These are phyloP conservation scores for Melopsittacus undulatus DNA, from an alignment of 2,797 vertebrate genomes.

Conservation along the genomic window DNA sequence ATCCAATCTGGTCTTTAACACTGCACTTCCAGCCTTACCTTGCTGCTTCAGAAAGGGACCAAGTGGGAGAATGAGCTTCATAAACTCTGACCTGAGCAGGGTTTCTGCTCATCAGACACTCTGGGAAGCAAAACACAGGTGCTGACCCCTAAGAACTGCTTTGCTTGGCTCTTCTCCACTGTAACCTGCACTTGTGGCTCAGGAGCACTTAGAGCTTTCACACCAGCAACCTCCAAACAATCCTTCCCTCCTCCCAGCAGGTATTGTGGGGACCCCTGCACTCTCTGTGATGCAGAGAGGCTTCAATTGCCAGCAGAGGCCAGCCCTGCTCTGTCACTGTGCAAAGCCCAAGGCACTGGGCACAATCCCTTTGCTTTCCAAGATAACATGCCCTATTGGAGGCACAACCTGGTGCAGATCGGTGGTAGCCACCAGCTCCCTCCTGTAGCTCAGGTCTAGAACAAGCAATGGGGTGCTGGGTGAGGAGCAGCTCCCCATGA, in stretches of 20 bases:
- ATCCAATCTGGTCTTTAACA: no score
- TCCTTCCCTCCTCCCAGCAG: neutral
- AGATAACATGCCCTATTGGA: neutral
- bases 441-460: neutral
- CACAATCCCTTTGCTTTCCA: neutral
- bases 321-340: slow-evolving; percentile 23
- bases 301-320: slow-evolving; percentile 57
- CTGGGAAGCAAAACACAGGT: neutral
- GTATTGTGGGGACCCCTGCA: neutral
- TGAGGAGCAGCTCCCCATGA: neutral
- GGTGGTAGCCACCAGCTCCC: neutral
- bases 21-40: neutral
- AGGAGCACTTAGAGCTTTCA: neutral
- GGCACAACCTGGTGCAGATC: neutral
- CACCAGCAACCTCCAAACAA: neutral
- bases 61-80: neutral
- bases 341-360: neutral
- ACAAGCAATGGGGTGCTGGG: neutral
- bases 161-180: neutral
- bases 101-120: neutral
- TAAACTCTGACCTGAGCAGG: neutral
- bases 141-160: neutral
- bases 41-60: neutral
- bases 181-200: neutral
- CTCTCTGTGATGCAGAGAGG: neutral